These are phyloP conservation scores for Aphelenchoides fujianensis DNA, from an alignment of 1,140 invertebrate genomes.

Conservation along the genomic window DNA sequence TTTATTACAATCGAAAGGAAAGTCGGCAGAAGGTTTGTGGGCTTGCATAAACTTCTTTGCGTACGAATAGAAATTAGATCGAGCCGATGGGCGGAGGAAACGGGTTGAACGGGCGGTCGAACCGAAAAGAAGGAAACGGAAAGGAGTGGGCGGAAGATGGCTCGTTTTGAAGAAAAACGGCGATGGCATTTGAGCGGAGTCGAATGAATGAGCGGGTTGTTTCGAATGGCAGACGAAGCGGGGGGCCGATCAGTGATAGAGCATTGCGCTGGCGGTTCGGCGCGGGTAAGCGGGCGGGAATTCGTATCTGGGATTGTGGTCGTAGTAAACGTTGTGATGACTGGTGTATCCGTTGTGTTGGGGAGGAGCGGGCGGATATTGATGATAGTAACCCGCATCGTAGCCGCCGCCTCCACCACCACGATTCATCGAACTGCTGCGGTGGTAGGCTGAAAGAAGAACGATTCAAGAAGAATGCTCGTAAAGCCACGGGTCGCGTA, in stretches of 20 bases:
- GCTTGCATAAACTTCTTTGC: too few species aligned
- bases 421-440: constrained; percentile 16
- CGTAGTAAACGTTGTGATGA: background rate
- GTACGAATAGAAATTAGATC: background rate
- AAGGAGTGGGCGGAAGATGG: background rate
- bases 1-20: too few species aligned
- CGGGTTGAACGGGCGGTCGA: background rate
- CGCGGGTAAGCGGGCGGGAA: constrained; percentile 9
- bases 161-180: background rate
- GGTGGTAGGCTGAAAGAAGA: constrained; percentile 6
- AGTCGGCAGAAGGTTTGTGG: background rate
- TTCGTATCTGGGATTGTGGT: constrained; percentile 4
- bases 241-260: constrained; percentile 6
- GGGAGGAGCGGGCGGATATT: background rate
- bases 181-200: background rate
- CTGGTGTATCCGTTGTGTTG: background rate
- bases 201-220: background rate
- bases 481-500: too few species aligned
- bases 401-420: too few species aligned
- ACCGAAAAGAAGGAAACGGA: background rate
- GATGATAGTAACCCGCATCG: constrained; percentile 1
- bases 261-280: constrained; percentile 14
- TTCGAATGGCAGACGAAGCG: background rate
- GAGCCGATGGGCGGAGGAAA: background rate
- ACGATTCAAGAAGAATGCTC: too few species aligned